Conservation (phyloP, 2,888 invertebrate genomes). For the Sisyra terminalis region DNA sequence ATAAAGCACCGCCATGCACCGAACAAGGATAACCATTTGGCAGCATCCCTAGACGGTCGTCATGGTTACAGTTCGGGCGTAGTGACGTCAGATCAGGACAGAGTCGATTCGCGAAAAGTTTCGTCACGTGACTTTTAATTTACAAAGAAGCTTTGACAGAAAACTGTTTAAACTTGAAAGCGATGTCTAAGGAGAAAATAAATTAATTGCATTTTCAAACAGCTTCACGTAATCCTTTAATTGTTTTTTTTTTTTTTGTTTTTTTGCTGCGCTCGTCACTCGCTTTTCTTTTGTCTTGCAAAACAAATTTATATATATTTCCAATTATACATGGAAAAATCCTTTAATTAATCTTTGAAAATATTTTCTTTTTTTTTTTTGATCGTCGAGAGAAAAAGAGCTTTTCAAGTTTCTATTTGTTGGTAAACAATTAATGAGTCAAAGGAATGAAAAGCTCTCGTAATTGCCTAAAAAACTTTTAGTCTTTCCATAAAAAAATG, state of each 20-base stretch:
- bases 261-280: not conserved
- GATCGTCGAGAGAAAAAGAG: not conserved
- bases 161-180: conserved; percentile 1
- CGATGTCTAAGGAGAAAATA: conserved; percentile 1
- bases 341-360: not conserved
- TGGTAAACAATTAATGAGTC: no score
- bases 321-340: not conserved
- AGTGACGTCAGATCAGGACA: conserved; percentile 10
- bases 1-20: no score
- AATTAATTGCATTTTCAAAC: conserved; percentile 3
- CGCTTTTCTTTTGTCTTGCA: not conserved
- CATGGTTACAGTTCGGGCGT: conserved; percentile 18
- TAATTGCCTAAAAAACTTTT: not conserved
- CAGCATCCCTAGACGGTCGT: conserved; percentile 26
- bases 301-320: not conserved
- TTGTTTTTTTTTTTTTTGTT: not conserved
- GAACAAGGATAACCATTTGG: conserved; percentile 9
- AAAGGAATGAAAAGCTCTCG: not conserved
- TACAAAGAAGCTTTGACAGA: conserved; percentile 7
- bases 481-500: no score
- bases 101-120: conserved; percentile 7
- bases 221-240: not conserved
- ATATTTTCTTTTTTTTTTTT: not conserved
- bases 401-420: no score
- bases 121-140: conserved; percentile 9